Base-by-base conservation (phyloP, 2,888 invertebrate genomes). In the Drosophila mimica region DNA sequence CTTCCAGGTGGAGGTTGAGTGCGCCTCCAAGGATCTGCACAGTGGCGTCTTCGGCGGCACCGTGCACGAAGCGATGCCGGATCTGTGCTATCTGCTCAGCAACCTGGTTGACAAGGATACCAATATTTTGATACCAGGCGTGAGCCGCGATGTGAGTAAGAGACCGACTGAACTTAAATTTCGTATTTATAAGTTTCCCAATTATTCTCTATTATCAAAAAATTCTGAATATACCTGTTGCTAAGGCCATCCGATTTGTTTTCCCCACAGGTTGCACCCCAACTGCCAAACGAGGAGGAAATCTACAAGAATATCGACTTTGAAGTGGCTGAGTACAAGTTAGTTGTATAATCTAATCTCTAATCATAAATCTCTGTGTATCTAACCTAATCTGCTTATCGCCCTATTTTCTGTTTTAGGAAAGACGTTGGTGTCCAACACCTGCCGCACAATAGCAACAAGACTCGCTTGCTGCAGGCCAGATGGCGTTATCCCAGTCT, bases 1-100 rank as follows among this genome's bases (percentile, higher is more conserved):
- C 93, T 99, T 98, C 93, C 95, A 95, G 87, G 91, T 98, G 48
- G 97, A 98, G 93, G 95, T 99, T 13, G 96, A 96, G 92, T 98
- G 99, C 92, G 97, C 99, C 13, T 93, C 94, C 46, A 98, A 97
- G 94, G 99, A 99, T 94, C 94, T 99, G 53, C 99, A 99, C 92
- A 99, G 99, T 91, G 99, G 99, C 30, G 96, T 97, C 6, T 99
- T 96, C 93, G 99, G 99, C 61, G 99, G 99, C 60, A 96, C 97
- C 59, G 97, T 99, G 7, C 95, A 96, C 90, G 98, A 98, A 93
- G 98, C 97, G 1, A 97, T 99, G 97, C 94, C 96, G 1, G 99
- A 99, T 94, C 94, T 99, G 58, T 95, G 99, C 74, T 96, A 97
- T 91, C 93, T 99, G 52, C 94, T 99, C 94, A 95, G 96, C 91